Evolutionary conservation across 2,888 invertebrate species (phyloP).

Genomic region (Sisyra terminalis): DNA sequence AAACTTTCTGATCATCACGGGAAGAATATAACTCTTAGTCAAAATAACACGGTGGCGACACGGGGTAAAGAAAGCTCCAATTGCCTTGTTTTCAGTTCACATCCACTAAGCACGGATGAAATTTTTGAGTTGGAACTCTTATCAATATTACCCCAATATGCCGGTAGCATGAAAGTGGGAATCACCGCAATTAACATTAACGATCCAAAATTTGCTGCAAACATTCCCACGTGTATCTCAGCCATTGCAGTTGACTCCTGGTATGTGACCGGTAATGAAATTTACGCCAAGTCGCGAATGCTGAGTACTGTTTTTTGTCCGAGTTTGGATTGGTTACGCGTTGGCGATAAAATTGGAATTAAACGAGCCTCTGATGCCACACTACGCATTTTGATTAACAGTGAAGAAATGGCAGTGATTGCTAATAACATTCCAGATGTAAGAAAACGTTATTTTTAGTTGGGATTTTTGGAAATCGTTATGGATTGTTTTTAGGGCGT

Average conservation of each 20-base stretch:
- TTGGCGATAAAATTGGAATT: constrained; percentile 62
- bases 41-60: constrained; percentile 47
- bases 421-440: constrained; percentile 66
- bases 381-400: constrained; percentile 62
- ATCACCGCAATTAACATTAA: constrained; percentile 50
- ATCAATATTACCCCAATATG: constrained; percentile 42
- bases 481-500: constrained; percentile 35
- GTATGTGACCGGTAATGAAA: constrained; percentile 54
- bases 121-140: constrained; percentile 61
- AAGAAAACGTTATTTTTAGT: constrained; percentile 10
- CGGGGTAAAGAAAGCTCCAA: constrained; percentile 34
- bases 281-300: constrained; percentile 46
- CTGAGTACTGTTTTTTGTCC: constrained; percentile 53
- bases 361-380: constrained; percentile 52
- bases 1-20: constrained; percentile 47
- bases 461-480: not conserved
- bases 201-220: constrained; percentile 19
- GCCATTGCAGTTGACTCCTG: constrained; percentile 48
- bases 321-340: constrained; percentile 64
- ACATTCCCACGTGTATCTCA: constrained; percentile 44
- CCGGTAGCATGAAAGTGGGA: constrained; percentile 65
- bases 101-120: constrained; percentile 55
- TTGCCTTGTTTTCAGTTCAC: constrained; percentile 51
- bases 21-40: constrained; percentile 49
- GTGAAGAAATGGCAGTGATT: constrained; percentile 60